Percentiles rank a stretch among this genome's conserved stretches.
Conservation (phyloP, 1,140 invertebrate species). For the Brevipalpus yothersi region DNA sequence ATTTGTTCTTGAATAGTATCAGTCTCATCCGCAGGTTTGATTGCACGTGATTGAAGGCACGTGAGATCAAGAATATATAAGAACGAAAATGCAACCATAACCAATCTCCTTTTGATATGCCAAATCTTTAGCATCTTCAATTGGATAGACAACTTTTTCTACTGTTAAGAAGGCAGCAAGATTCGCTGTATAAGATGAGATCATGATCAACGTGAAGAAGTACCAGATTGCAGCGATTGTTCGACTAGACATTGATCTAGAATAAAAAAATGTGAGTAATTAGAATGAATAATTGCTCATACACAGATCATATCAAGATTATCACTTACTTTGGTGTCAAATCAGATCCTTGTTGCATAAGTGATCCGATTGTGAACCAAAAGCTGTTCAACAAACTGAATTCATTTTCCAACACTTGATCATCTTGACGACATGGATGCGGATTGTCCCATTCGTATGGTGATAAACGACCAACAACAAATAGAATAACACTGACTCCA, state of each 20-base stretch:
- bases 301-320: no score
- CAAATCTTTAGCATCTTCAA: slow-evolving; percentile 28
- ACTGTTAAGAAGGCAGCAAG: slow-evolving; percentile 31
- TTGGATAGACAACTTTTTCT: slow-evolving; percentile 27
- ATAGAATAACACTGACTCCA: slow-evolving; percentile 71
- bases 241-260: slow-evolving; percentile 20
- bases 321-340: slow-evolving; percentile 24
- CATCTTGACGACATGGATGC: slow-evolving; percentile 48
- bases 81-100: slow-evolving; percentile 22
- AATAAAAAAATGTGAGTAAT: not conserved
- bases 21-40: no score
- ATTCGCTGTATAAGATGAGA: slow-evolving; percentile 31
- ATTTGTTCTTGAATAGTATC: no score
- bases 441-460: slow-evolving; percentile 60
- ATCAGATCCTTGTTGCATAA: slow-evolving; percentile 82
- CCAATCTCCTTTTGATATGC: slow-evolving; percentile 27
- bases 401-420: slow-evolving; percentile 46
- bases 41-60: no score
- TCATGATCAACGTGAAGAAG: slow-evolving; percentile 31
- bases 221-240: slow-evolving; percentile 25
- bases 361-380: slow-evolving; percentile 62
- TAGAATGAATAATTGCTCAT: no score
- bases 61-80: no score
- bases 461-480: slow-evolving; percentile 69
- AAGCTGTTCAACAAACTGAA: slow-evolving; percentile 39